phyloP scores from a whole-genome alignment of 2,113 vertebrate genomes.

The Cochlearius cochlearius region DNA sequence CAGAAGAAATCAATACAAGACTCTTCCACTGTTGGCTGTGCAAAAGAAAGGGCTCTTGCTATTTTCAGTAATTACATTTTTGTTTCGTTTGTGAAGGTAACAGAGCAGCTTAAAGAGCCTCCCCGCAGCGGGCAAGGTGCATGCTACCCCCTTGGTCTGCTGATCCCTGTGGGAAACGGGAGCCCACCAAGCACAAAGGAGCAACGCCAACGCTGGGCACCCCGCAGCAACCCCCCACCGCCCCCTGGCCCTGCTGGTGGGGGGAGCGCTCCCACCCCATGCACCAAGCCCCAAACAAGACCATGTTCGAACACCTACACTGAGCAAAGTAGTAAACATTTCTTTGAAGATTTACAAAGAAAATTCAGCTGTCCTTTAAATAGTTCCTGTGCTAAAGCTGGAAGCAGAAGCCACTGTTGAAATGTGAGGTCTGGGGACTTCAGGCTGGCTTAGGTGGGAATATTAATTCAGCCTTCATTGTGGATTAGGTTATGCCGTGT shows the following conservation, averaged over 20 bases:
- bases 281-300: neutral
- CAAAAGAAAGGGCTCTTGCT: neutral
- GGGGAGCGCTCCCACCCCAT: neutral
- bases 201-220: fast-evolving
- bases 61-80: neutral
- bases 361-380: neutral
- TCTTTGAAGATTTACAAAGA: neutral
- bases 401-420: neutral
- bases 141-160: neutral
- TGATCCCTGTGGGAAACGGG: neutral
- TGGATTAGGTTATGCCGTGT: neutral
- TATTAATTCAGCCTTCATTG: neutral
- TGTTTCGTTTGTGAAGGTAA: neutral
- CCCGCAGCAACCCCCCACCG: neutral
- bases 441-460: neutral
- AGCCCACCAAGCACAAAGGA: neutral
- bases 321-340: neutral
- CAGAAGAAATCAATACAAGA: neutral
- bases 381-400: neutral
- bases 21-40: neutral
- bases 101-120: neutral
- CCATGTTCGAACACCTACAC: neutral
- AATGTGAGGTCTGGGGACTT: neutral
- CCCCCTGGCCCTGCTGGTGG: neutral
- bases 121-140: neutral